Percentiles rank a stretch among this genome's conserved stretches.
These are phyloP conservation scores for Amiota mariae DNA, from an alignment of 2,888 invertebrate genomes.

Conservation along the genomic window DNA sequence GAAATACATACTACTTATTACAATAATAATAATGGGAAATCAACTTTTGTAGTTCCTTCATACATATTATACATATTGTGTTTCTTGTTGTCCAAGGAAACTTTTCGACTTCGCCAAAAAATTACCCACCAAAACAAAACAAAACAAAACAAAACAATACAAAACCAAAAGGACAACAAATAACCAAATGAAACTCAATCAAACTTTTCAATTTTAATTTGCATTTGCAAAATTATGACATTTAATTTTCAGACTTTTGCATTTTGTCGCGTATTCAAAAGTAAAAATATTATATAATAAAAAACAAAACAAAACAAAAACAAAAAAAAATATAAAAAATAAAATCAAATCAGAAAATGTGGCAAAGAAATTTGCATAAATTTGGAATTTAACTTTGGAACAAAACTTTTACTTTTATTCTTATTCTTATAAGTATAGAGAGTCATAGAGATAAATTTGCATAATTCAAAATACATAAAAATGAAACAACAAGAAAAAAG, in stretches of 20 bases:
- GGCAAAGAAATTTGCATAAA: conserved; percentile 35
- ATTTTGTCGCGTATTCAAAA: conserved; percentile 17
- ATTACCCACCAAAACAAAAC: conserved; percentile 2
- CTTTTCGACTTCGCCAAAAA: not conserved
- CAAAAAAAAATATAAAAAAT: not conserved
- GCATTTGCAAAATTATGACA: conserved; percentile 54
- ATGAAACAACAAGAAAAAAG: conserved; percentile 34
- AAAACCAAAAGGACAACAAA: conserved; percentile 28
- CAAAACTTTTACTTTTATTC: not conserved
- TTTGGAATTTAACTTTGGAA: conserved; percentile 23
- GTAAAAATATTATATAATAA: not conserved
- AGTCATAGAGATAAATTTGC: conserved; percentile 41
- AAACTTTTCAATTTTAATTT: conserved; percentile 57
- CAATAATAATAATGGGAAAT: no score
- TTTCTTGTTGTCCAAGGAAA: not conserved
- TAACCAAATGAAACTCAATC: conserved; percentile 43
- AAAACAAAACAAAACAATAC: conserved; percentile 29
- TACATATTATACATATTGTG: no score
- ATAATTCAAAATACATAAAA: conserved; percentile 55
- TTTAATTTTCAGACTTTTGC: conserved; percentile 34
- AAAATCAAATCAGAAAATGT: not conserved
- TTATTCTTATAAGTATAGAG: not conserved
- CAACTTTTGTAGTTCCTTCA: not conserved
- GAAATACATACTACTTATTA: not conserved
- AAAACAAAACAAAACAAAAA: not conserved